Percentiles rank a stretch among this genome's conserved stretches.
These are phyloP conservation scores for Ceratoteleas bidentatus DNA, from an alignment of 1,140 invertebrate species.

Conservation along the genomic window DNA sequence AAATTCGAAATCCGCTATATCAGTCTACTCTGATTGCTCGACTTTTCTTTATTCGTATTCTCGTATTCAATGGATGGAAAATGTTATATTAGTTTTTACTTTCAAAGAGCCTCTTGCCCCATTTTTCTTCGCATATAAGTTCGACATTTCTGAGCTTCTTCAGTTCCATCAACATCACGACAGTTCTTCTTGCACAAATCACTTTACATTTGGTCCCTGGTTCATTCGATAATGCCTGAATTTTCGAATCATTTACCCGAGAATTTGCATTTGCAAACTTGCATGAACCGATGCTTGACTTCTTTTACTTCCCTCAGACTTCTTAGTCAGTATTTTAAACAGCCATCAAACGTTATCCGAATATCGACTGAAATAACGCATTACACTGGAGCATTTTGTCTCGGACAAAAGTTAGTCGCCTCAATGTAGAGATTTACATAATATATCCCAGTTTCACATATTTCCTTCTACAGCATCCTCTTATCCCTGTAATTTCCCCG, in stretches of 20 bases:
- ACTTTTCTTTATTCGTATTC: conserved; percentile 37
- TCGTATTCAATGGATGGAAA: conserved; percentile 36
- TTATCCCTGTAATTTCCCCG: conserved; percentile 63
- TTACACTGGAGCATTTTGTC: conserved; percentile 5
- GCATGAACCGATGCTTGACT: not conserved
- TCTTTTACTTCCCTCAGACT: not conserved
- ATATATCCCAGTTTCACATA: conserved; percentile 48
- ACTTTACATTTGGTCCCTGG: conserved; percentile 46
- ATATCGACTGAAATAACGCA: too few species aligned
- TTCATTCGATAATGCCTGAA: conserved; percentile 47
- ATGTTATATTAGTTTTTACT: conserved; percentile 63
- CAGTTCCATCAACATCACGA: conserved; percentile 44
- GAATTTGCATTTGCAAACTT: conserved; percentile 51
- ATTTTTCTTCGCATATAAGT: conserved; percentile 53
- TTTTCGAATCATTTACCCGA: conserved; percentile 52
- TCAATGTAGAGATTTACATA: conserved; percentile 46
- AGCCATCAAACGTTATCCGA: too few species aligned
- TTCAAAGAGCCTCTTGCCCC: conserved; percentile 50
- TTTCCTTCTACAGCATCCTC: conserved; percentile 49
- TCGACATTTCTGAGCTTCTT: conserved; percentile 48
- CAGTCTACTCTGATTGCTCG: conserved; percentile 34
- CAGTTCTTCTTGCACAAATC: conserved; percentile 52
- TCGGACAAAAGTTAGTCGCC: conserved; percentile 23
- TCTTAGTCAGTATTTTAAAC: too few species aligned
- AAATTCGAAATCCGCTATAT: conserved; percentile 28